Percentiles rank a stretch among this genome's conserved stretches.
phyloP scores from a whole-genome alignment of 2,888 invertebrate genomes.

The Leptinotarsa rubiginosa region DNA sequence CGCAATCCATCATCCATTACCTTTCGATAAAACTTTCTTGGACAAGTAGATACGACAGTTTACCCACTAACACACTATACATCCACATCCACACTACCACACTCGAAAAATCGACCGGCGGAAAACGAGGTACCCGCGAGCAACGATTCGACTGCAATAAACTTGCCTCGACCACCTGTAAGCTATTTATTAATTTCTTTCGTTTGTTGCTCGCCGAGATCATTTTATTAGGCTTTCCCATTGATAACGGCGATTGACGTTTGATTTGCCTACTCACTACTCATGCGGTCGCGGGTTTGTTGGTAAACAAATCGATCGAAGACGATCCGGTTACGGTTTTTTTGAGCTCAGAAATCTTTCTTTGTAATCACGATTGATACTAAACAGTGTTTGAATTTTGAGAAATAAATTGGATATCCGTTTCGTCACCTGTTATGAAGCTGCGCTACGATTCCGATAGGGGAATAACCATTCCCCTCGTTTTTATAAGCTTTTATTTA shows the following conservation, averaged over 20 bases:
- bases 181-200: conserved; percentile 5
- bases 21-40: background rate
- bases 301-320: background rate
- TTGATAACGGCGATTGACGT: background rate
- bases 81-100: background rate
- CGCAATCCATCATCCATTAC: background rate
- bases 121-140: background rate
- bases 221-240: background rate
- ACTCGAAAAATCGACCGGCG: background rate
- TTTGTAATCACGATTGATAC: no score
- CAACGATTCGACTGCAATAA: background rate
- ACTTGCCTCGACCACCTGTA: background rate
- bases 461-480: no score
- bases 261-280: background rate
- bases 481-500: no score
- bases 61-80: conserved; percentile 5
- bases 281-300: background rate
- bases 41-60: background rate
- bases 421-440: no score
- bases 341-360: no score
- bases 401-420: no score
- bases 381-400: no score
- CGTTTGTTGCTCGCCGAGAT: background rate
- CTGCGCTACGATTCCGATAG: no score
- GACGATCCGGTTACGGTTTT: no score